A percentile compares a stretch with the other conserved stretches of the same genome.
Conservation (phyloP, 1,140 invertebrate genomes). For the Neodiprion fabricii region DNA sequence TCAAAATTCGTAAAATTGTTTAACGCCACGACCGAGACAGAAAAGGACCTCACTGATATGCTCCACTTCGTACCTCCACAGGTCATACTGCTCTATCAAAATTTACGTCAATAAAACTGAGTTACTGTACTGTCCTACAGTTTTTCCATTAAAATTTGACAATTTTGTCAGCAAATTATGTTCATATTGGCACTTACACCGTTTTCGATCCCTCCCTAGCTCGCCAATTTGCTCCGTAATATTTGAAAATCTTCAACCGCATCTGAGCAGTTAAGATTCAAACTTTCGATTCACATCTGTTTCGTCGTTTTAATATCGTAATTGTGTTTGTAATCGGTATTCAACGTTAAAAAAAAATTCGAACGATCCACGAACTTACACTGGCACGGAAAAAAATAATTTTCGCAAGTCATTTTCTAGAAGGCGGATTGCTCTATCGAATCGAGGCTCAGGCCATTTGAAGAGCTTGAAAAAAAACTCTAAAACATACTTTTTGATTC, state of each 20-base stretch:
- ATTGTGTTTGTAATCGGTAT: background rate
- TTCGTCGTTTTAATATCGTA: background rate
- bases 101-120: background rate
- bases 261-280: background rate
- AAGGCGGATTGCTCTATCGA: no score
- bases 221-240: background rate
- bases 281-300: background rate
- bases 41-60: no score
- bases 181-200: background rate
- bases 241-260: background rate
- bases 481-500: no score
- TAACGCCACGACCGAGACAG: no score
- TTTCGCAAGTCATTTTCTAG: no score
- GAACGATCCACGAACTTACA: background rate
- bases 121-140: no score
- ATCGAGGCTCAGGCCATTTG: no score
- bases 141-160: background rate
- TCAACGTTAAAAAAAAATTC: background rate
- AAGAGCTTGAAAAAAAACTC: no score
- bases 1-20: no score
- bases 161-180: background rate
- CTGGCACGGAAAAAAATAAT: no score
- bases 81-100: background rate
- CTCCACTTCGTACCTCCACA: background rate
- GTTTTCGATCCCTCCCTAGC: background rate